Evolutionary conservation across 2,113 vertebrate species (phyloP), one percentile per base, ranked within the genome.

Genomic region (Labeo catla): DNA sequence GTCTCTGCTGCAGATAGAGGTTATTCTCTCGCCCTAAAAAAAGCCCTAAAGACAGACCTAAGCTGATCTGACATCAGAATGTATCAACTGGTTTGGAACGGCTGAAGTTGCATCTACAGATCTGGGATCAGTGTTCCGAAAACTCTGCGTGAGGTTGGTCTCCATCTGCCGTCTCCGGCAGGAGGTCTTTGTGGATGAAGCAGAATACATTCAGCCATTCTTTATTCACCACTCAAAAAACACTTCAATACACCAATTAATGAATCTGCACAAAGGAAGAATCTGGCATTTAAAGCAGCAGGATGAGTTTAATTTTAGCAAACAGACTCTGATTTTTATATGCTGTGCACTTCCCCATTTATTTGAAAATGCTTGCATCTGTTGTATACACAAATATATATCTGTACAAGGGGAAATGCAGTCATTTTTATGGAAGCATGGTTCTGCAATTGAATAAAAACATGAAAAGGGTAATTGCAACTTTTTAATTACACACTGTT

Each of bases 171-270:
- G 23, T 34, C 52, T 70, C 70, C 28, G 9, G 21, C 52, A 8
- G 80, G 65, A 49, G 28, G 74, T 19, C 68, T 85, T 85, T 88
- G 83, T 81, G 47, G 47, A 43, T 34, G 28, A 19, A 65, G 47
- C 79, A 19, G 59, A 23, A 45, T 61, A 39, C 83, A 74, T 76
- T 82, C 80, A 6, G 15, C 47, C 59, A 36, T 84, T 84, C 84
- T 57, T 66, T 70, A 84, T 78, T 23, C 47, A 8, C 59, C 19
- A 21, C 19, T 11, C 21, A 0, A n/a, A 45, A n/a, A 65, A 85
- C 57, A 36, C 76, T 77, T 65, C 59, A 59, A 68, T 13, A 19
- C 21, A 73, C 52, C 70, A 66, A 85, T 59, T 23, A 82, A 57
- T 49, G 59, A 85, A 81, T 36, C 45, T 2, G 12, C 83, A 81